These are phyloP conservation scores for Craniophora ligustri DNA, from an alignment of 2,888 invertebrate genomes.

Conservation along the genomic window DNA sequence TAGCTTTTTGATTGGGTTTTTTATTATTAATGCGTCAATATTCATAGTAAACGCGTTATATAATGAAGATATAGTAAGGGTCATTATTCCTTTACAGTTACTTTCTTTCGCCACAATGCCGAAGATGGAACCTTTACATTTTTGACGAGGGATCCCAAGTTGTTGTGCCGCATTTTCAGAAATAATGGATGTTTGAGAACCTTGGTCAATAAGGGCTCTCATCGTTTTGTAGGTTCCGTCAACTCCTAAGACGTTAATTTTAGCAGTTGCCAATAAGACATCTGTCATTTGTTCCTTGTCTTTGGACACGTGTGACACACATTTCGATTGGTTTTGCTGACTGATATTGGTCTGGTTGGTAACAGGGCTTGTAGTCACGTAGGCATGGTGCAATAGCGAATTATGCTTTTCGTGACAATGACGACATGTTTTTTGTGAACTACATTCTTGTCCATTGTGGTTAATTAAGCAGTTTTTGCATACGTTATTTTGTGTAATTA, in stretches of 20 bases:
- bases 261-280: neutral
- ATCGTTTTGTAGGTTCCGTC: neutral
- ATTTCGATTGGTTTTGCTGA: too few species aligned
- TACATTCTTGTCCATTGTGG: constrained; percentile 7
- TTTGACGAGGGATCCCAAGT: neutral
- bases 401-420: constrained; percentile 8
- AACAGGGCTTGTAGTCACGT: too few species aligned
- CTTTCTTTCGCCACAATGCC: too few species aligned
- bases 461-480: constrained; percentile 7
- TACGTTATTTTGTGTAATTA: neutral
- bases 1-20: neutral
- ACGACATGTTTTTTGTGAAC: constrained; percentile 3
- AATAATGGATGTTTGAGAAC: neutral
- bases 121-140: neutral
- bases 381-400: constrained; percentile 3
- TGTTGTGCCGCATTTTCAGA: neutral
- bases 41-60: neutral
- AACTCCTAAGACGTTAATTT: neutral
- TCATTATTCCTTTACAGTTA: too few species aligned
- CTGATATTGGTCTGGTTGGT: too few species aligned
- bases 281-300: neutral
- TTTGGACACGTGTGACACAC: neutral
- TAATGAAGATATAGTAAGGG: too few species aligned
- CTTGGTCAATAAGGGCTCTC: constrained; percentile 1
- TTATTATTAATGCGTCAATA: neutral